phyloP scores from a whole-genome alignment of 92 coral and sea anemone genomes.

The Bergia puertoricense region DNA sequence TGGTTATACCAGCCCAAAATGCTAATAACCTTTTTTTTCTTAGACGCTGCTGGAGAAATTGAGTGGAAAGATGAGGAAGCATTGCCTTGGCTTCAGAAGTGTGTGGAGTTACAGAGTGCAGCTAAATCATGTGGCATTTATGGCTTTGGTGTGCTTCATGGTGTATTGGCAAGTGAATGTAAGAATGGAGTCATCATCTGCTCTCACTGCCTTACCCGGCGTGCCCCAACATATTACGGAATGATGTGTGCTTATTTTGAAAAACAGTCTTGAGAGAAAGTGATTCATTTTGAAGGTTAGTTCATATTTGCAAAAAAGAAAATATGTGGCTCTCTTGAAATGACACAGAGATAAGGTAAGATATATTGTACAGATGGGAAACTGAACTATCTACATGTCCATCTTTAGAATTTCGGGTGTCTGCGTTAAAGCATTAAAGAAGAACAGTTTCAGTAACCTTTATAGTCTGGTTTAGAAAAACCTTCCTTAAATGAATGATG shows the following conservation, averaged over 20 bases:
- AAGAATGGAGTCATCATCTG: constrained; percentile 40
- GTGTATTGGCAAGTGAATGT: constrained; percentile 49
- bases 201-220: constrained; percentile 59
- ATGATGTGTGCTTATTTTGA: constrained; percentile 66
- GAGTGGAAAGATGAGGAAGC: constrained; percentile 54
- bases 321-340: too few relatives aligned
- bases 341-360: neutral
- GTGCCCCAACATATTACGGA: constrained; percentile 79
- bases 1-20: neutral
- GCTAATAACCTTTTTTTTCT: neutral
- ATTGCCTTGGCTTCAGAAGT: constrained; percentile 50
- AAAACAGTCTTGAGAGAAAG: constrained; percentile 5
- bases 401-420: too few relatives aligned
- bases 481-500: too few relatives aligned
- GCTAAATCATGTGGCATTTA: constrained; percentile 68
- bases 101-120: constrained; percentile 43
- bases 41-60: constrained; percentile 27
- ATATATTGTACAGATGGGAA: too few relatives aligned
- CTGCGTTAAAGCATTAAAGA: too few relatives aligned
- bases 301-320: neutral
- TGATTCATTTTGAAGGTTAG: neutral
- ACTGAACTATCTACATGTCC: too few relatives aligned
- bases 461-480: too few relatives aligned
- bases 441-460: too few relatives aligned
- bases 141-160: constrained; percentile 68